Evolutionary conservation across 2,888 invertebrate species (phyloP).

Genomic region (Harpalus rubripes): DNA sequence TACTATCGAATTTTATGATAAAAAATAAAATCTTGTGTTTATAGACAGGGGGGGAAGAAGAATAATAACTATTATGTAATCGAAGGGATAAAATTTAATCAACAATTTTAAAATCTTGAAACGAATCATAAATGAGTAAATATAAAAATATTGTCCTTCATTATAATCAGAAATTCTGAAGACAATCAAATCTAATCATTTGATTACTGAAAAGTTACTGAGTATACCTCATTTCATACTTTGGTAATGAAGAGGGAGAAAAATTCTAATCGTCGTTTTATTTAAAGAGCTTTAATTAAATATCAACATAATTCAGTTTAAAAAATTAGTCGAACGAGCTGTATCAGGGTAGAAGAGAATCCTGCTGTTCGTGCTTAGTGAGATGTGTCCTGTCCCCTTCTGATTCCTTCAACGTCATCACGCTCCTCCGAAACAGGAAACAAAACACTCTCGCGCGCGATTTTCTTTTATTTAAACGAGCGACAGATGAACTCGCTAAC

Average conservation of each 20-base stretch:
- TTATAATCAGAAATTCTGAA: slow-evolving; percentile 9
- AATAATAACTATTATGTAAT: no score
- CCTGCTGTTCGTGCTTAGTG: background rate
- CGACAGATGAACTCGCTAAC: slow-evolving; percentile 69
- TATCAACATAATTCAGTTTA: slow-evolving; percentile 63
- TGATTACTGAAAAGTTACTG: slow-evolving; percentile 12
- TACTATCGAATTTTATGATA: no score
- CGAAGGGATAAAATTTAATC: background rate
- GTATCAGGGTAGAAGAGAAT: slow-evolving; percentile 19
- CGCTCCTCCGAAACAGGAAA: slow-evolving; percentile 54
- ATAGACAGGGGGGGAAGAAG: no score
- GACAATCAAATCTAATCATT: slow-evolving; percentile 26
- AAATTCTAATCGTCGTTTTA: slow-evolving; percentile 35
- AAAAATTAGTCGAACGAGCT: slow-evolving; percentile 51
- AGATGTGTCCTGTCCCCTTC: background rate
- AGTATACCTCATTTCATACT: background rate
- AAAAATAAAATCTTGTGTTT: no score
- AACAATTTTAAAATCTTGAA: background rate
- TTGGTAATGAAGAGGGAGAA: background rate
- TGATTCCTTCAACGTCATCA: slow-evolving; percentile 12
- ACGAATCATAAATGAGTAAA: slow-evolving; percentile 1
- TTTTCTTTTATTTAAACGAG: slow-evolving; percentile 69
- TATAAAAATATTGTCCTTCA: slow-evolving; percentile 28
- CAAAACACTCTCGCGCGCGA: slow-evolving; percentile 58
- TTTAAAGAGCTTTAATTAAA: slow-evolving; percentile 62